Conservation (phyloP, 2,888 invertebrate genomes). For the Beris morrisii region DNA sequence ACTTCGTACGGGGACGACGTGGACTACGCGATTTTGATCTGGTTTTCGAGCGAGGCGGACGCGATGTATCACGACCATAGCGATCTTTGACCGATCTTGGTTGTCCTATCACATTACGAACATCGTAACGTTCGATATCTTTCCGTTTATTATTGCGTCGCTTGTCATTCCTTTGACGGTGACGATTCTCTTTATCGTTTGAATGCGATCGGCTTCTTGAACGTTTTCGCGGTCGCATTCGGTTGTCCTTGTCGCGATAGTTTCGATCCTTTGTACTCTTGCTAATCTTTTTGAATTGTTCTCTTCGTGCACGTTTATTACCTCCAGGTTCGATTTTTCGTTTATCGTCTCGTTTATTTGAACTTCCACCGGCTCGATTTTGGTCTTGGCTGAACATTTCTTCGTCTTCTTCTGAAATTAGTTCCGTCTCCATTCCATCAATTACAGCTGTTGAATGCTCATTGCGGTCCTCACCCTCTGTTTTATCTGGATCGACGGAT, state of each 20-base stretch:
- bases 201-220: slow-evolving; percentile 38
- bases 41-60: slow-evolving; percentile 52
- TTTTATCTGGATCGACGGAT: slow-evolving; percentile 31
- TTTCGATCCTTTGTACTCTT: slow-evolving; percentile 76
- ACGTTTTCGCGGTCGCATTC: slow-evolving; percentile 44
- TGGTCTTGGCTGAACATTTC: slow-evolving; percentile 64
- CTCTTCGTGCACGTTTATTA: slow-evolving; percentile 56
- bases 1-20: slow-evolving; percentile 42
- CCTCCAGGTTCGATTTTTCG: slow-evolving; percentile 43
- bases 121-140: slow-evolving; percentile 82
- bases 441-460: slow-evolving; percentile 52
- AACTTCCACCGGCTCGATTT: slow-evolving; percentile 51
- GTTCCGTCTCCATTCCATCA: slow-evolving; percentile 70
- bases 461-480: slow-evolving; percentile 31
- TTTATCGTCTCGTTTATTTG: slow-evolving; percentile 45
- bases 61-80: slow-evolving; percentile 73
- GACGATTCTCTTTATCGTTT: slow-evolving; percentile 51
- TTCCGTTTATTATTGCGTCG: slow-evolving; percentile 65
- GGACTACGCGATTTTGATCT: slow-evolving; percentile 43
- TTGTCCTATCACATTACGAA: slow-evolving; percentile 70
- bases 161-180: slow-evolving; percentile 42
- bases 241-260: slow-evolving; percentile 66
- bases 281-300: slow-evolving; percentile 79
- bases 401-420: slow-evolving; percentile 72
- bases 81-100: slow-evolving; percentile 70